Percentiles rank a stretch among this genome's conserved stretches.
These are phyloP conservation scores for Cephus spinipes DNA, from an alignment of 2,888 invertebrate genomes.

Conservation along the genomic window DNA sequence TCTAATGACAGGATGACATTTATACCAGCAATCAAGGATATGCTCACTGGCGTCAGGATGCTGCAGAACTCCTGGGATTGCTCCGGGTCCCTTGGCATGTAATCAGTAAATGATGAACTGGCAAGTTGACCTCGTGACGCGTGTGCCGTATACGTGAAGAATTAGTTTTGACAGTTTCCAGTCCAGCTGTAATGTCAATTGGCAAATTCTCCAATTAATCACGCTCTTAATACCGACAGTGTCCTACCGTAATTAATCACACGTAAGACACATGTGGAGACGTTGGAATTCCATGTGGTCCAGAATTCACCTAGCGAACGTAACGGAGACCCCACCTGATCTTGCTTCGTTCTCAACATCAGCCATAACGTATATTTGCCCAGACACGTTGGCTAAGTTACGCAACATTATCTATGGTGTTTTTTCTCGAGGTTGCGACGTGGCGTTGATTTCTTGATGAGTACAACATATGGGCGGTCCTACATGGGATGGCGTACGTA, in stretches of 20 bases:
- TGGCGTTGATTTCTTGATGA: slow-evolving; percentile 7
- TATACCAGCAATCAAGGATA: not conserved
- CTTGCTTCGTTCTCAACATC: not conserved
- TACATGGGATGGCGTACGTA: not conserved
- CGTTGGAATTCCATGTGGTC: not conserved
- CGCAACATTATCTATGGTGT: not conserved
- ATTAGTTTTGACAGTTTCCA: not conserved
- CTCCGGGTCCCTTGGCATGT: not conserved
- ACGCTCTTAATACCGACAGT: not conserved
- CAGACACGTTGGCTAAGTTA: not conserved
- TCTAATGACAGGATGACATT: not conserved
- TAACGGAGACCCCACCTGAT: not conserved
- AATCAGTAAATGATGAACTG: not conserved
- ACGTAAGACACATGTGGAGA: not conserved
- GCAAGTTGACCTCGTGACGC: not conserved
- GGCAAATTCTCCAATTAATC: not conserved
- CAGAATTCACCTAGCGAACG: not conserved
- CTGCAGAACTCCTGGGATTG: not conserved
- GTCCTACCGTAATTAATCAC: not conserved
- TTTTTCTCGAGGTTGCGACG: not conserved
- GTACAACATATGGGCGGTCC: slow-evolving; percentile 1
- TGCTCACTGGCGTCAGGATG: not conserved
- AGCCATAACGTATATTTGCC: not conserved
- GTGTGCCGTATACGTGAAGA: not conserved
- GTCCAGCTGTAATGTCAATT: not conserved